Evolutionary conservation across 2,888 invertebrate species (phyloP).

Genomic region (Celastrina argiolus): DNA sequence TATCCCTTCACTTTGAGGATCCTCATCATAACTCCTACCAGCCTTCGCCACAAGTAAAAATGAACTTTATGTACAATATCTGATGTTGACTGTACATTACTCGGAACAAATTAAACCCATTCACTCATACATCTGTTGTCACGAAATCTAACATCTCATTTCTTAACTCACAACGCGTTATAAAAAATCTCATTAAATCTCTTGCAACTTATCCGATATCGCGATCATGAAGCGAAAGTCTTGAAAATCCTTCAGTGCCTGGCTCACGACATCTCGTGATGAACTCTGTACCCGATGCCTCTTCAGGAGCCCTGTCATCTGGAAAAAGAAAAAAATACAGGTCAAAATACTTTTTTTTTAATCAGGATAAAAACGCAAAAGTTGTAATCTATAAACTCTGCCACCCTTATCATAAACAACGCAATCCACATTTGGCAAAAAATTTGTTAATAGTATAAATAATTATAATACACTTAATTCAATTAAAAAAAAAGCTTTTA

Average conservation of each 20-base stretch:
- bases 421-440: no score
- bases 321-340: constrained; percentile 41
- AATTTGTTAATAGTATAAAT: no score
- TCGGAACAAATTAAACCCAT: not conserved
- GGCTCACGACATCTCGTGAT: constrained; percentile 62
- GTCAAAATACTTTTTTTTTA: not conserved
- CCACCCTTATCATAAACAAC: no score
- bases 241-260: constrained; percentile 42
- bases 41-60: no score
- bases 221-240: constrained; percentile 38
- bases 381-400: no score
- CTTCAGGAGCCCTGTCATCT: constrained; percentile 74
- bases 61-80: no score
- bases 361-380: no score
- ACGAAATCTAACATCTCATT: constrained; percentile 48
- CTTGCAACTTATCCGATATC: constrained; percentile 34
- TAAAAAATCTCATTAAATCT: constrained; percentile 40
- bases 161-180: constrained; percentile 69
- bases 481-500: no score
- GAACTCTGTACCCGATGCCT: constrained; percentile 63
- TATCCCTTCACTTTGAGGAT: no score
- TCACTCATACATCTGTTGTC: constrained; percentile 44
- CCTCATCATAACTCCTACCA: no score
- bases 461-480: no score
- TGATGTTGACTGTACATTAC: not conserved